Evolutionary conservation across 23 tunicate genomes (phyloP), one percentile per base, ranked within the genome.

Genomic region (Ascidia mentula): DNA sequence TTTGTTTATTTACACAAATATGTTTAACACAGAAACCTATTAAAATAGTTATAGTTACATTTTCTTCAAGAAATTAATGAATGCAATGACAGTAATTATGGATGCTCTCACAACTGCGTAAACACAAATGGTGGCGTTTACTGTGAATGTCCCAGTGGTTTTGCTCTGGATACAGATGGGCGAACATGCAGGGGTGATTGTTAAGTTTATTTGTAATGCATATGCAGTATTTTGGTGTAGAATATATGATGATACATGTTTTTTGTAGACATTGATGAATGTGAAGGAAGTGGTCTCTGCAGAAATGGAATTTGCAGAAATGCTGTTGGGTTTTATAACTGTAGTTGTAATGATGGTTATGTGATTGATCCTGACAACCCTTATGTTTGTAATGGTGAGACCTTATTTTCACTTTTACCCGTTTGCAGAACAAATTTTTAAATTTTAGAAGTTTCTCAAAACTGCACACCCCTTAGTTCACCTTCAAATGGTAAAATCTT

Each of bases 91-190:
- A 69, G 40, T 28, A 83, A 83, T 38, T 83, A 83, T 36, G 87
- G 87, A n/a, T 83, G 87, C 53, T 83, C 87, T 8, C 87, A 83
- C 39, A 36, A 24, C 32, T 83, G 87, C 31, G 87, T 74, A 0
- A 83, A 83, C 45, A 83, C 87, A 26, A 71, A 77, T 60, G 87
- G 87, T 37, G 45, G 87, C 0, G 87, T 75, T 45, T 53, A 34
- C 34, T 74, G 78, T 60, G 88, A 65, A 24, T 84, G 88, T 37
- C 88, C 88, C 17, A 34, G 34, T 7, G 88, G 88, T 36, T 76
- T 40, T 69, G 8, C 45, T 12, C 59, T 84, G 12, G 82, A 60
- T 32, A 37, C 74, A 18, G 88, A 84, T 38, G 88, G 88, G 38
- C 60, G 80, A 70, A 70, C 74, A 32, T 70, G 74, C 74, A 34